These are phyloP conservation scores for Octodon degus DNA, from an alignment of 2,113 vertebrate species.

Conservation along the genomic window DNA sequence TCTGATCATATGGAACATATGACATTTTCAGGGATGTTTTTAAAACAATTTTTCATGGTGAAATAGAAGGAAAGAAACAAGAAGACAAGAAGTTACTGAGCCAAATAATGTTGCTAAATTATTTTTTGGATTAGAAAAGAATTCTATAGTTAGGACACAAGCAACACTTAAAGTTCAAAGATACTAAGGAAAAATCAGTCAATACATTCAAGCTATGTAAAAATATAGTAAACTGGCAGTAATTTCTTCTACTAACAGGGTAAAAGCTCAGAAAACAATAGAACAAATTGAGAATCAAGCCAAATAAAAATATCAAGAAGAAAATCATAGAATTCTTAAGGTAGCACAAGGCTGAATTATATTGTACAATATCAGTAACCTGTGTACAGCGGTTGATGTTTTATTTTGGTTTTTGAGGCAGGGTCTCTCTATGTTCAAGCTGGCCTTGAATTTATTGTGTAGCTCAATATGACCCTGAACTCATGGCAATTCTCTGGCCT, in stretches of 20 bases:
- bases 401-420: background rate
- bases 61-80: background rate
- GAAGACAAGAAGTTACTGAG: background rate
- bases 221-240: background rate
- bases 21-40: background rate
- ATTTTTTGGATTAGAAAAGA: background rate
- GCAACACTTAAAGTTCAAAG: background rate
- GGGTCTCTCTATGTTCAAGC: background rate
- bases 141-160: background rate
- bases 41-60: background rate
- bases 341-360: background rate
- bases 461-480: background rate
- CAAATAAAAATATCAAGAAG: background rate
- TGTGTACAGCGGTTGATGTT: background rate
- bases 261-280: background rate
- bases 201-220: background rate
- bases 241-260: background rate
- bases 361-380: background rate
- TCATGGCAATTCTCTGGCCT: background rate
- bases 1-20: background rate
- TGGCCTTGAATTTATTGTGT: background rate
- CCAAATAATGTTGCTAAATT: background rate
- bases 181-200: background rate
- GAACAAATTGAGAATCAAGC: background rate
- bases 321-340: background rate